Base-by-base conservation (phyloP, 2,113 vertebrate genomes). In the Oenanthe melanoleuca region DNA sequence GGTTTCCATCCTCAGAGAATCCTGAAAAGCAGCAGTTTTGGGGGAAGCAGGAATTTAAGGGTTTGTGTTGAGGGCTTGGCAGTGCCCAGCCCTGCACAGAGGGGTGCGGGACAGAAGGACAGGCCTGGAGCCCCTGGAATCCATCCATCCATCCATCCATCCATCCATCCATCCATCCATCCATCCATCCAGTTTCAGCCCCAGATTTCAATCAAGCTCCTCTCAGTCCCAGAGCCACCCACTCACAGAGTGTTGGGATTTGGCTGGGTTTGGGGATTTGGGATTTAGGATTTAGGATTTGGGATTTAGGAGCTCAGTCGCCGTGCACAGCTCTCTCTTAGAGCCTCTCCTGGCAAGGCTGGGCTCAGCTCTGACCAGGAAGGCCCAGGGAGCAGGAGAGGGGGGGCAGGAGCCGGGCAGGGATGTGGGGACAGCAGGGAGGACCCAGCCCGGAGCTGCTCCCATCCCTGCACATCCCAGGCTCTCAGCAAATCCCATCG, bases 171-270 rank as follows among this genome's bases (percentile, higher is more conserved):
- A 16, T 23, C 52, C 66, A 3, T 53, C 67, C 56, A 25, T 50
- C 24, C 49, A 15, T 52, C 12, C 23, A 13, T 24, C 25, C 50
- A 14, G 8, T 33, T n/a, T 22, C 29, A 37, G 22, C 40, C 14
- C 37, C 80, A 34, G 29, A 14, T n/a, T 80, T 33, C 12, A 65
- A 34, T 14, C 63, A 15, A n/a, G 1, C 34, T 4, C 19, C 0
- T 28, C 60, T 25, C 29, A 2, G 21, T 12, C 24, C 37, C 2
- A 11, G 26, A 49, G 50, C 63, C 8, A 0, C 5, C n/a, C 8
- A 8, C 67, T 44, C 13, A 0, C 0, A 0, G 37, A 5, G 0
- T 1, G 2, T 3, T 20, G 18, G 49, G 19, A 2, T 25, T 22
- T 2, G 3, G 44, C 16, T 31, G 72, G 13, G 55, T 37, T 18